Conservation (phyloP, 2,797 vertebrate species). For the Pipistrellus kuhlii region DNA sequence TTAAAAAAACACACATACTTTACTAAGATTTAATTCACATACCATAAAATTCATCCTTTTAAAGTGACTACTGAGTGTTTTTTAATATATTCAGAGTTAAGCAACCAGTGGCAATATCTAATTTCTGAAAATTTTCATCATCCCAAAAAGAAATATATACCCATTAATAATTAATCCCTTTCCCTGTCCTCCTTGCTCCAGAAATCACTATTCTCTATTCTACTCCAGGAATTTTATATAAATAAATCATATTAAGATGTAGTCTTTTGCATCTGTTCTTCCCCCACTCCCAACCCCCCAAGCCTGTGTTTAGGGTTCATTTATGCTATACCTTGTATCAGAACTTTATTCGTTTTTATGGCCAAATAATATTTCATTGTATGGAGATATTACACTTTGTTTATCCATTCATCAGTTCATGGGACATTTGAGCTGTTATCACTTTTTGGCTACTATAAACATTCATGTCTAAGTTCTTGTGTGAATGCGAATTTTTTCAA, state of each 20-base stretch:
- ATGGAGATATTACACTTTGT: neutral
- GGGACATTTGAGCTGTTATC: neutral
- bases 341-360: slow-evolving; percentile 39
- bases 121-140: slow-evolving; percentile 30
- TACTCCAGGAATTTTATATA: neutral
- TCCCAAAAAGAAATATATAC: neutral
- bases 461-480: neutral
- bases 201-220: slow-evolving; percentile 13
- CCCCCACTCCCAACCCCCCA: too few species aligned
- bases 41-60: neutral
- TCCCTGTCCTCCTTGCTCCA: neutral
- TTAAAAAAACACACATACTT: neutral
- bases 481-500: neutral
- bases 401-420: slow-evolving; percentile 24
- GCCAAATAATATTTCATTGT: neutral
- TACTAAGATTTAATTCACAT: slow-evolving; percentile 4
- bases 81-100: slow-evolving; percentile 16
- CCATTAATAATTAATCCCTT: neutral
- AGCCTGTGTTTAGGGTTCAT: neutral
- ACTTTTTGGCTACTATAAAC: slow-evolving; percentile 11
- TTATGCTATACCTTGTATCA: neutral
- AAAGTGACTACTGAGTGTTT: neutral
- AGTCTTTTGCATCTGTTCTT: neutral
- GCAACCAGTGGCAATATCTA: neutral
- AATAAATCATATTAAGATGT: neutral